Evolutionary conservation across 1,140 invertebrate genomes (phyloP), one percentile per base, ranked within the genome.

Genomic region (Aphaenogaster floridana): DNA sequence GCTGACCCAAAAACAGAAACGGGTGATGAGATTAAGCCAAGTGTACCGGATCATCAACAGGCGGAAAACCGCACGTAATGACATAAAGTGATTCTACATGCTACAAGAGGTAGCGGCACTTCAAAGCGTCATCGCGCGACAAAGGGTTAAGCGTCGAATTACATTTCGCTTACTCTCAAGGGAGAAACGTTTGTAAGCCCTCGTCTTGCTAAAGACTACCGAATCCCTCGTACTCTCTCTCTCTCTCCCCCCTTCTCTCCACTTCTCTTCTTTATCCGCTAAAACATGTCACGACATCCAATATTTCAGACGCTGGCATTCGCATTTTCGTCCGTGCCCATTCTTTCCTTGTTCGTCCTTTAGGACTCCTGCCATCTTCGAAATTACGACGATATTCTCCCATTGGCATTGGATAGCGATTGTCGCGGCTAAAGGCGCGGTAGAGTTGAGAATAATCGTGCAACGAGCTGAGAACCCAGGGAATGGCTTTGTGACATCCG

Each of bases 101-200:
- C 57, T 84, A 69, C 80, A 36, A 84, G 80, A 84, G 54, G 8
- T 42, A 42, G n/a, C 42, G 13, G 54, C 54, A 39, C 54, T 63
- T 76, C 80, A 84, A 84, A 84, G 80, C 45, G 13, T 34, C 54
- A 34, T 83, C 68, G 68, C 7, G 68, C 68, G 69, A 84, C 80
- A 84, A 84, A 84, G 80, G 68, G 69, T 84, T 84, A 84, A 84
- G 80, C 80, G 69, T 84, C 54, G 69, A 84, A 84, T 84, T 84
- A 76, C 69, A 74, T 84, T 84, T 76, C 54, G 36, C 80, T 84
- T 76, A 61, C 54, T 84, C 69, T 61, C 36, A 28, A 50, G 42
- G 11, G 80, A 74, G 80, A 84, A 84, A 84, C 69, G 69, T 76
- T 84, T 84, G 80, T 50, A 76, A 84, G 80, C 42, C 13, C 13